Percentiles rank a stretch among this genome's conserved stretches.
Conservation (phyloP, 1,140 invertebrate species). For the Melipona quadrifasciata region DNA sequence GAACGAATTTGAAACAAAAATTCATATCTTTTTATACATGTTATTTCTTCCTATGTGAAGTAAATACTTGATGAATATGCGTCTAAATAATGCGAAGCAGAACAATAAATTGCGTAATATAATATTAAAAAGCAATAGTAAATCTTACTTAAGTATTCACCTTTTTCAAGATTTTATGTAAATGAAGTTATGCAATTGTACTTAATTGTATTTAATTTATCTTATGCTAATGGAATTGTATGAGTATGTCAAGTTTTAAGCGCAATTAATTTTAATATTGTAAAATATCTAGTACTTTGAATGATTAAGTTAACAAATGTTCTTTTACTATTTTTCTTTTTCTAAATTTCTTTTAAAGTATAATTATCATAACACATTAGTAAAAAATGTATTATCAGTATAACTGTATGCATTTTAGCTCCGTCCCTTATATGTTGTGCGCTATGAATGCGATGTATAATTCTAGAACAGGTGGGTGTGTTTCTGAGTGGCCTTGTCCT, state of each 20-base stretch:
- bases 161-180: constrained; percentile 38
- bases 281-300: constrained; percentile 38
- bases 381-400: constrained; percentile 53
- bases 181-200: constrained; percentile 37
- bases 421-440: constrained; percentile 74
- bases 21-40: constrained; percentile 42
- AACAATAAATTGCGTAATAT: constrained; percentile 8
- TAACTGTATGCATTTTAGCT: constrained; percentile 73
- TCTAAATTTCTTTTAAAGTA: constrained; percentile 34
- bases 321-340: constrained; percentile 25
- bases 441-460: constrained; percentile 63
- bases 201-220: constrained; percentile 56
- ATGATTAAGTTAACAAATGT: constrained; percentile 7
- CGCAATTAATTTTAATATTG: constrained; percentile 11
- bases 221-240: constrained; percentile 43
- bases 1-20: not conserved
- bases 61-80: constrained; percentile 1
- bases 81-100: constrained; percentile 1
- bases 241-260: constrained; percentile 42
- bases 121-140: constrained; percentile 8
- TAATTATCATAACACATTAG: constrained; percentile 33
- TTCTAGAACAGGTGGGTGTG: constrained; percentile 60
- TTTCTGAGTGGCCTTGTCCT: constrained; percentile 78
- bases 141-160: constrained; percentile 13
- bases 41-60: constrained; percentile 22